Evolutionary conservation across 1,140 invertebrate species (phyloP), one percentile per base, ranked within the genome.

Genomic region (Cephus cinctus): DNA sequence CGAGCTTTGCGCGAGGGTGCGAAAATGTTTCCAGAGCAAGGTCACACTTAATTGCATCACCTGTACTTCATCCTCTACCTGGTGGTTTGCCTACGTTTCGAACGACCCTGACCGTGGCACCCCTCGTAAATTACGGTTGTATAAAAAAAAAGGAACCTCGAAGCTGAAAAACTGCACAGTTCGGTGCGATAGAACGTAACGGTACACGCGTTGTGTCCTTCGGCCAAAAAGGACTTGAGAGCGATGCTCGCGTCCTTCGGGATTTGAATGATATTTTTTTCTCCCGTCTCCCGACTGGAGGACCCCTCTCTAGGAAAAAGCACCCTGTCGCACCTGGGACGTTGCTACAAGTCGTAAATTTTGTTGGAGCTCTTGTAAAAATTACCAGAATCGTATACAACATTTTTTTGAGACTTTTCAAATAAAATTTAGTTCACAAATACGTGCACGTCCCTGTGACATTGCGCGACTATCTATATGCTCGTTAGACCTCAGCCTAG

Each of bases 1-100:
- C 18, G 16, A 18, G 32, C 19, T 32, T 31, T 43, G 15, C 18
- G 9, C 30, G 21, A 20, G 46, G 58, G 52, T 54, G 60, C 55
- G 50, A 68, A 65, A 71, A 68, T 57, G 54, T 63, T 73, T 69
- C 57, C 59, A 41, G 65, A 57, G 61, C 71, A 74, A 76, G 73
- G 73, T 69, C 68, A 50, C 40, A 43, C 47, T 56, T 54, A 62
- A 67, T 72, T 69, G 66, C 69, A 52, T 73, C 71, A 74, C 71
- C 70, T 75, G 73, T 67, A 57, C 50, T n/a, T 35, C 15, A 42
- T 42, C 43, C 25, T 55, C 50, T 66, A 58, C 61, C 65, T 63
- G 53, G 21, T 35, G 40, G 22, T 52, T 50, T 59, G 51, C 53
- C 57, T 59, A 49, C 47, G 48, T n/a, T n/a, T n/a, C 35, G 55